Evolutionary conservation across 2,113 vertebrate species (phyloP), one percentile per base, ranked within the genome.

Genomic region (Aix galericulata): DNA sequence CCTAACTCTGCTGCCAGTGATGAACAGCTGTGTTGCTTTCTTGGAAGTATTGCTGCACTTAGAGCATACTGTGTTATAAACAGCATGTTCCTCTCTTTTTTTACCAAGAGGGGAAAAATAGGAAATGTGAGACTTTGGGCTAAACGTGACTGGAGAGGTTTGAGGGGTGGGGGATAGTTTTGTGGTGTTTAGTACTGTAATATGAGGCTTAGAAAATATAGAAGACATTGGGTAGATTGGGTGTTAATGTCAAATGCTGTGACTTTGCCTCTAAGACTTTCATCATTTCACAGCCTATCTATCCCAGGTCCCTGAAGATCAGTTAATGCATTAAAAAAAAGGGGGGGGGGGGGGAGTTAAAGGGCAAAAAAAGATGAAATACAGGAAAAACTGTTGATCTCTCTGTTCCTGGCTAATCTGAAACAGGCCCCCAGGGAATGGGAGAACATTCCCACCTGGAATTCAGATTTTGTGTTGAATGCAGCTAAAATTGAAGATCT

Each of bases 391-490:
- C n/a, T 82, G 73, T 73, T 80, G 40, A 62, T 86, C 55, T 82
- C 11, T 62, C 38, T 87, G 9, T 69, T 84, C 16, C 56, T 88
- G 22, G 44, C 14, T 84, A 68, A 90, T 88, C 17, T 81, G 56
- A 91, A 89, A 42, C 74, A 95, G 82, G 72, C 13, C 77, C 60
- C n/a, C 22, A 29, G 88, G 68, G 63, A 67, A 95, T 52, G 84
- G 93, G 87, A 88, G 87, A 83, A 85, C 69, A 81, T 92, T 91
- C 92, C 88, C 90, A 97, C 89, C 93, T 88, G 89, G 84, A 62
- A 88, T 88, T 95, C 94, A 92, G 92, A 91, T 95, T 96, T 94
- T 64, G 60, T 63, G 29, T 79, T 86, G 63, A 92, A 50, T 60
- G 48, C 29, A 27, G 62, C 59, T 86, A 12, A 72, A 69, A 52